Evolutionary conservation across 2,797 vertebrate genomes (phyloP), one percentile per base, ranked within the genome.

Genomic region (Pangasius sanitwongsei): DNA sequence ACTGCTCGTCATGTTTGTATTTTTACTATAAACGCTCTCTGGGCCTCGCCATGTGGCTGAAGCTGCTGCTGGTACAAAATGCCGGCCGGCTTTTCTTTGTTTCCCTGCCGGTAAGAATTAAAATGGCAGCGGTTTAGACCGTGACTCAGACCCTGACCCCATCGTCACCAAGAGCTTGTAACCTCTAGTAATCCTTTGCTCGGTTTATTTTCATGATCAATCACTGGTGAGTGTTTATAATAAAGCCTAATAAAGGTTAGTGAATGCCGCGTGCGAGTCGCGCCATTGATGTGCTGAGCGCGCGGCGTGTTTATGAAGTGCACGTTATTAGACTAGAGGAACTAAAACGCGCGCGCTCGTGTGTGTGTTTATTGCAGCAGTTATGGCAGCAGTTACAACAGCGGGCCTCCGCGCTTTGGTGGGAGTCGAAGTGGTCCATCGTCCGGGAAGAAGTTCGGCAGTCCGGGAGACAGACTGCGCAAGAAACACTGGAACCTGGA

Each of bases 401-500:
- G 94, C 0, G 98, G 98, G 41, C 97, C 97, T 0, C 98, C 98
- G 67, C 97, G 98, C 65, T 99, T 99, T 89, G 98, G 98, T 90
- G 98, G 99, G 1, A 97, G 96, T 92, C 95, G 97, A 94, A 94
- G 96, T 93, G 91, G 97, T 90, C 80, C 97, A 31, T 67, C 97
- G 86, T 82, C 95, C 85, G 97, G 97, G 75, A 98, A 97, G 77
- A 99, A 99, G 93, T 99, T 98, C 91, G 98, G 99, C 28, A 99
- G 99, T 67, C 98, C 99, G 1, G 98, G 99, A 0, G 98, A 99
- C 9, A 96, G 98, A 1, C 96, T 99, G 87, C 95, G 98, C 20
- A 99, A 99, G 94, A 99, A 98, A 92, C 98, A 99, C 95, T 99
- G 98, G 99, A 99, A 99, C 92, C 93, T 99, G 91, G 98, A 99